Evolutionary conservation across 1,140 invertebrate genomes (phyloP).

Genomic region (Proctacanthus coquilletti): DNA sequence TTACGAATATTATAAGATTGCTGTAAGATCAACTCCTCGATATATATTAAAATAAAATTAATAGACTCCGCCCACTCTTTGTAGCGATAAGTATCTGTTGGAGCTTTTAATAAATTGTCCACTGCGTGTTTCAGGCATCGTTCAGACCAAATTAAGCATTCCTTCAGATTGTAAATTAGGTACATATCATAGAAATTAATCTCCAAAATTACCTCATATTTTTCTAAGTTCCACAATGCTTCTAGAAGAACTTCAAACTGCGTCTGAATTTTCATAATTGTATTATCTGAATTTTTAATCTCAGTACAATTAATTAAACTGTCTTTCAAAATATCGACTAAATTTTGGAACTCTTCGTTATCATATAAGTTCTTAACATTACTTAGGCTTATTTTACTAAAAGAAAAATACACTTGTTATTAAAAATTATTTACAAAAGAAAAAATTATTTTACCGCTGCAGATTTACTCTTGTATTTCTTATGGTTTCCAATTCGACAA

Average conservation of each 20-base stretch:
- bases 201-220: constrained; percentile 7
- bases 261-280: constrained; percentile 9
- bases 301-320: constrained; percentile 32
- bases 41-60: constrained; percentile 45
- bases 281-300: constrained; percentile 37
- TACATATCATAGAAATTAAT: not conserved
- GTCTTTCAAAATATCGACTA: constrained; percentile 46
- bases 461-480: constrained; percentile 13
- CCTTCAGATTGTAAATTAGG: constrained; percentile 28
- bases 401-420: not conserved
- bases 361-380: constrained; percentile 42
- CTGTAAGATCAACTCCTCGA: constrained; percentile 45
- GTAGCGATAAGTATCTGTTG: constrained; percentile 34
- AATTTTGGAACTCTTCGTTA: constrained; percentile 43
- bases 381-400: constrained; percentile 14
- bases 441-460: constrained; percentile 7
- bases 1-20: constrained; percentile 36
- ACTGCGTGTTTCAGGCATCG: constrained; percentile 47
- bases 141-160: constrained; percentile 63
- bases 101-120: constrained; percentile 37
- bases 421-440: not conserved
- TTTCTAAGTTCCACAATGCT: constrained; percentile 43
- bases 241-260: constrained; percentile 52
- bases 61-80: constrained; percentile 46
- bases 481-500: constrained; percentile 6